A percentile compares a stretch with the other conserved stretches of the same genome.
Evolutionary conservation across 2,797 vertebrate species (phyloP).

Genomic region (Hozukius guyotensis): DNA sequence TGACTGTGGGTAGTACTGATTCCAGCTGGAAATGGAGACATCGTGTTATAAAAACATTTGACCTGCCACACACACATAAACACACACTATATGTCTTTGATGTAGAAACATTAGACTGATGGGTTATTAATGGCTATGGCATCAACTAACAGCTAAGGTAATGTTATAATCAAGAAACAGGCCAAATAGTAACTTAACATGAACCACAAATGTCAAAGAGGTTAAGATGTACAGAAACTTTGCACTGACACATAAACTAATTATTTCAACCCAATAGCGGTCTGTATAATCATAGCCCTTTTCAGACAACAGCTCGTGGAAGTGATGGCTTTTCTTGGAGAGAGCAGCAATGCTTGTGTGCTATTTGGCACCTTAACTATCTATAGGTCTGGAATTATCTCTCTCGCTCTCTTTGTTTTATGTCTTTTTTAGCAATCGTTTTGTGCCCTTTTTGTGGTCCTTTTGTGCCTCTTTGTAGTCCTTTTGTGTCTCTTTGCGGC

Average conservation of each 20-base stretch:
- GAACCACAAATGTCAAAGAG: background rate
- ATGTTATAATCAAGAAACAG: background rate
- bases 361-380: background rate
- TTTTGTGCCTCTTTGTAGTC: too few species aligned
- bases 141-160: background rate
- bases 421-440: too few species aligned
- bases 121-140: background rate
- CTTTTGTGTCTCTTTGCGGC: too few species aligned
- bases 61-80: background rate
- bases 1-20: conserved; percentile 78
- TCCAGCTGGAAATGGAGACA: conserved; percentile 78
- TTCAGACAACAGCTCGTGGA: too few species aligned
- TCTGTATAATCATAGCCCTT: fast-evolving
- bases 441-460: too few species aligned
- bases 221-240: background rate
- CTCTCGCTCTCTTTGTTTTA: too few species aligned
- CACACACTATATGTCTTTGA: background rate
- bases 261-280: too few species aligned
- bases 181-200: background rate
- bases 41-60: background rate
- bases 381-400: background rate
- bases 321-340: background rate
- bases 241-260: background rate
- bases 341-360: background rate
- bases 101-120: background rate